A percentile compares a stretch with the other conserved stretches of the same genome.
Conservation (phyloP, 2,113 vertebrate genomes). For the Labeo rohita region DNA sequence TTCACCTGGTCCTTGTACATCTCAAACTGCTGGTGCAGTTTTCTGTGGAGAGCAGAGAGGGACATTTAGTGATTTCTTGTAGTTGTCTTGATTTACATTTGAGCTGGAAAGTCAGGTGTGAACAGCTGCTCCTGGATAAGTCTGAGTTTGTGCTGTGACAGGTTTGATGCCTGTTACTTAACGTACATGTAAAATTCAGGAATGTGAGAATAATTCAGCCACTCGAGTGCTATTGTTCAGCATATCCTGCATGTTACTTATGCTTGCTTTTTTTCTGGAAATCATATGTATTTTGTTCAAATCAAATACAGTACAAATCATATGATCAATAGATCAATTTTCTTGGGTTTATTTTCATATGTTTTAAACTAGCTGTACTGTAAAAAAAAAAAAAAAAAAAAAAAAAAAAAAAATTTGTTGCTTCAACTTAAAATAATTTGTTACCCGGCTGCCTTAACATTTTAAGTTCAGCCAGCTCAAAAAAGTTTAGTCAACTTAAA, state of each 20-base stretch:
- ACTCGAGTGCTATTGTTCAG: not conserved
- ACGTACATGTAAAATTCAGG: not conserved
- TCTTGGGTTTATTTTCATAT: too few relatives aligned
- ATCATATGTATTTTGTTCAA: too few relatives aligned
- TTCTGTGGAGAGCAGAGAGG: conserved; percentile 73
- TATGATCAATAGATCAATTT: too few relatives aligned
- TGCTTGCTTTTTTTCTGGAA: too few relatives aligned
- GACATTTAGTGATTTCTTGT: not conserved
- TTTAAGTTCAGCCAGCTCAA: too few relatives aligned
- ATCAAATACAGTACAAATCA: too few relatives aligned
- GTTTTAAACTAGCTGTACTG: too few relatives aligned
- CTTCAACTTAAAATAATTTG: too few relatives aligned
- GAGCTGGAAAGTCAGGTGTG: not conserved
- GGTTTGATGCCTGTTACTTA: not conserved
- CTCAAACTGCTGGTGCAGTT: conserved; percentile 91
- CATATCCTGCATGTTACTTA: not conserved
- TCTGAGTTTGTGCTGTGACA: not conserved
- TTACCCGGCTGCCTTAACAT: too few relatives aligned
- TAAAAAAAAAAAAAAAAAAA: too few relatives aligned
- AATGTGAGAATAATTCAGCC: not conserved
- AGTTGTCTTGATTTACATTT: not conserved
- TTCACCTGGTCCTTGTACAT: conserved; percentile 93
- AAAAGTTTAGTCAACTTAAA: too few relatives aligned
- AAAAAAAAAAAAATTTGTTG: too few relatives aligned
- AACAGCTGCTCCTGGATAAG: not conserved